A percentile compares a stretch with the other conserved stretches of the same genome.
phyloP scores from a whole-genome alignment of 2,888 invertebrate genomes.

The Pecten maximus region DNA sequence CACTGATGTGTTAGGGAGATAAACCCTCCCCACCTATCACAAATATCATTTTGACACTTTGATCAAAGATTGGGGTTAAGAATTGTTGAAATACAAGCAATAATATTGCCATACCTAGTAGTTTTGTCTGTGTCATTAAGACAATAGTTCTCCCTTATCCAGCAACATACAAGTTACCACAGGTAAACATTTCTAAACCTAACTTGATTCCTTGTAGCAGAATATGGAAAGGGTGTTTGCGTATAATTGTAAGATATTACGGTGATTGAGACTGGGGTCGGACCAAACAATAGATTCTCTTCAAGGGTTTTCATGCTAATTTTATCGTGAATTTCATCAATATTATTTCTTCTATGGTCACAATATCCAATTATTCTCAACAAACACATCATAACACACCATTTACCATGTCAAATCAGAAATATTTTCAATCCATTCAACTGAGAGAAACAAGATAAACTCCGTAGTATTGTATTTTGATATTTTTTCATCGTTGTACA shows the following conservation, averaged over 20 bases:
- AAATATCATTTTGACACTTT: background rate
- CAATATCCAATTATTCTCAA: background rate
- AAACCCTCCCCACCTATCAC: background rate
- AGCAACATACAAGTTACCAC: background rate
- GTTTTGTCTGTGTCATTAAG: background rate
- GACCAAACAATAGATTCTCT: background rate
- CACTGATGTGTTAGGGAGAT: background rate
- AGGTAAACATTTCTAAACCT: background rate
- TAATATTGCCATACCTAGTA: background rate
- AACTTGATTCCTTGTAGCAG: background rate
- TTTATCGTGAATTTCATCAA: background rate
- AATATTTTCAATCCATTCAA: constrained; percentile 10
- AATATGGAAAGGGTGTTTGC: background rate
- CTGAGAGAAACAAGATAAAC: background rate
- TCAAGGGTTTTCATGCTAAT: background rate
- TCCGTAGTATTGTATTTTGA: background rate
- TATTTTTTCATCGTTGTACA: background rate
- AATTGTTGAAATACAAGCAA: background rate
- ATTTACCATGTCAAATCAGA: background rate
- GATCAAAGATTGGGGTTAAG: background rate
- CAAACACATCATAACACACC: background rate
- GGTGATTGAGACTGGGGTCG: background rate
- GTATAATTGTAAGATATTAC: background rate
- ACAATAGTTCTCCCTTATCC: background rate
- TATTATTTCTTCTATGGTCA: background rate